These are phyloP conservation scores for Taphrorychus bicolor DNA, from an alignment of 2,888 invertebrate genomes.

Conservation along the genomic window DNA sequence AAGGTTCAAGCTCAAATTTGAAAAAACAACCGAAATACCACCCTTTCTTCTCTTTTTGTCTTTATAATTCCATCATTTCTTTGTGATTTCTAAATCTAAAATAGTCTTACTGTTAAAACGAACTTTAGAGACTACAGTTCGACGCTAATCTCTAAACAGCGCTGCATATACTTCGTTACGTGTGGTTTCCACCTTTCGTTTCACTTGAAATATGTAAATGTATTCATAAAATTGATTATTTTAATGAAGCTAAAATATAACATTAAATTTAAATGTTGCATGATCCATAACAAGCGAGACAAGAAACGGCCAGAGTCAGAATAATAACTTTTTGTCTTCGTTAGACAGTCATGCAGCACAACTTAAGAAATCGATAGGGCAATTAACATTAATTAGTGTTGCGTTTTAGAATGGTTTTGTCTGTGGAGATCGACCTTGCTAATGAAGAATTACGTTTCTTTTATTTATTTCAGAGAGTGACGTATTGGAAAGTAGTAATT, in stretches of 20 bases:
- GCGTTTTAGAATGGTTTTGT: no score
- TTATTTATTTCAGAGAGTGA: neutral
- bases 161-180: neutral
- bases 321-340: conserved; percentile 11
- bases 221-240: conserved; percentile 38
- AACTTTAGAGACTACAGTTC: no score
- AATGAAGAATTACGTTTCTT: neutral
- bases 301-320: conserved; percentile 6
- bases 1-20: no score
- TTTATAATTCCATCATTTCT: no score
- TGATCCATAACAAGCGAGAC: conserved; percentile 1
- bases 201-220: conserved; percentile 20
- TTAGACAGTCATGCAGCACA: neutral
- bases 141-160: neutral
- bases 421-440: no score
- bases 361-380: neutral
- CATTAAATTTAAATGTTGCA: conserved; percentile 17
- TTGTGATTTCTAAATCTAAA: no score
- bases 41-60: no score
- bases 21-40: no score
- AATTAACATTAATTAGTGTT: neutral
- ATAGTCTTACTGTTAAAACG: no score
- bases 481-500: neutral
- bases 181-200: neutral
- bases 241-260: conserved; percentile 31